A percentile compares a stretch with the other conserved stretches of the same genome.
Evolutionary conservation across 2,888 invertebrate species (phyloP).

Genomic region (Sarcophaga variegata): DNA sequence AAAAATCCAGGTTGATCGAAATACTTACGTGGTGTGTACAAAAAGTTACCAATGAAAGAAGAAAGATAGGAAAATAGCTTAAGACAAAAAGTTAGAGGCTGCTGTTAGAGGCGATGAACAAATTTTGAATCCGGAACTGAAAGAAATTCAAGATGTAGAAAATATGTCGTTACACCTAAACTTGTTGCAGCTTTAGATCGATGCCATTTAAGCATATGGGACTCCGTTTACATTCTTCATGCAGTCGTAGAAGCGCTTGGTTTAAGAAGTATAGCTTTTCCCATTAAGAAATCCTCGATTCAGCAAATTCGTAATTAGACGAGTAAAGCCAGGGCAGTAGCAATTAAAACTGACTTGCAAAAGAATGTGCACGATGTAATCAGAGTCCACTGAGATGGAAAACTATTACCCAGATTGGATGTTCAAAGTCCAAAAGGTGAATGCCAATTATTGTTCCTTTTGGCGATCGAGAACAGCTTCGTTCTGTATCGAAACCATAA

Average conservation of each 20-base stretch:
- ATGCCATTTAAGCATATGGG: background rate
- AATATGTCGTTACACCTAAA: background rate
- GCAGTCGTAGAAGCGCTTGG: background rate
- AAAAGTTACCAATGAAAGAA: conserved; percentile 30
- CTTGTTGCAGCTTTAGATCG: background rate
- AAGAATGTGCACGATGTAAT: conserved; percentile 14
- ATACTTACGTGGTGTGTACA: conserved; percentile 14
- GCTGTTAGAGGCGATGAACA: background rate
- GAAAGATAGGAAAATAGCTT: background rate
- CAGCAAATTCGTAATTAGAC: background rate
- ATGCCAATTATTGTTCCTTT: too few relatives aligned
- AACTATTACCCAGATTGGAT: too few relatives aligned
- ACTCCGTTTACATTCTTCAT: too few relatives aligned
- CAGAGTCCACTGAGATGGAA: conserved; percentile 36
- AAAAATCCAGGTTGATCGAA: conserved; percentile 15
- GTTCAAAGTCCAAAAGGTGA: too few relatives aligned
- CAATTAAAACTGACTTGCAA: conserved; percentile 10
- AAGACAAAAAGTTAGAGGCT: background rate
- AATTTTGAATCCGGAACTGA: background rate
- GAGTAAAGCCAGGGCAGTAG: background rate
- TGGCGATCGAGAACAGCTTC: too few relatives aligned
- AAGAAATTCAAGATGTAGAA: background rate
- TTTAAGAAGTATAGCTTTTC: background rate
- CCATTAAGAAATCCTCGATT: background rate
- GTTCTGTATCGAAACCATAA: too few relatives aligned